These are phyloP conservation scores for Drosophila recens DNA, from an alignment of 2,888 invertebrate species.

Conservation along the genomic window DNA sequence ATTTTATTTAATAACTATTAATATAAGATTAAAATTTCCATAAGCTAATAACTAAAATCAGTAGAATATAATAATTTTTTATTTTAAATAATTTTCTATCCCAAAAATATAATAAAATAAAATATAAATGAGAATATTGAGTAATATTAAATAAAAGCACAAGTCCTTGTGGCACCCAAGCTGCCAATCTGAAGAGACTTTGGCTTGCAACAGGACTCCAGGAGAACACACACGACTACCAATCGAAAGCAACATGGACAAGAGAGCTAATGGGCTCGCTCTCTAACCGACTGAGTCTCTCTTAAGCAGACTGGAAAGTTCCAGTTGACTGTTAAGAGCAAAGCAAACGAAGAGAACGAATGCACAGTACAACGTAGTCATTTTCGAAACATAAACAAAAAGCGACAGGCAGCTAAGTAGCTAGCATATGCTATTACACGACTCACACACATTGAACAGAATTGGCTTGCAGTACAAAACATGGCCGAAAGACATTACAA, in stretches of 20 bases:
- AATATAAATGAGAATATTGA: too few species aligned
- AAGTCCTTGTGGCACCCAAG: neutral
- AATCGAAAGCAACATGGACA: slow-evolving; percentile 13
- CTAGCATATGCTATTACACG: slow-evolving; percentile 36
- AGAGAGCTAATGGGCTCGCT: slow-evolving; percentile 6
- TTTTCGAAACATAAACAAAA: slow-evolving; percentile 68
- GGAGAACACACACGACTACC: slow-evolving; percentile 1
- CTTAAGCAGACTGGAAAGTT: slow-evolving; percentile 53
- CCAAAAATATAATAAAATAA: too few species aligned
- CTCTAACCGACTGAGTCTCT: slow-evolving; percentile 1
- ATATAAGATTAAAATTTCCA: too few species aligned
- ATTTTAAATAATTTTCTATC: too few species aligned
- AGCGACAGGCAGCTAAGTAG: slow-evolving; percentile 45
- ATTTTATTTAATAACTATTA: too few species aligned
- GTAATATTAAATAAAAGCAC: too few species aligned
- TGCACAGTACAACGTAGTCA: slow-evolving; percentile 15
- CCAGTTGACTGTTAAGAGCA: slow-evolving; percentile 49
- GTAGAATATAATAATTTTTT: too few species aligned
- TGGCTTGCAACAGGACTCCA: neutral
- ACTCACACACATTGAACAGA: slow-evolving; percentile 18
- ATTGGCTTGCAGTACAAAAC: slow-evolving; percentile 58
- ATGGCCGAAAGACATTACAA: slow-evolving; percentile 59
- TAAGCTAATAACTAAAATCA: too few species aligned
- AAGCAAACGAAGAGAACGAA: slow-evolving; percentile 17
- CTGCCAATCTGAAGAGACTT: neutral